Evolutionary conservation across 2,888 invertebrate species (phyloP), one percentile per base, ranked within the genome.

Genomic region (Pocota personata): DNA sequence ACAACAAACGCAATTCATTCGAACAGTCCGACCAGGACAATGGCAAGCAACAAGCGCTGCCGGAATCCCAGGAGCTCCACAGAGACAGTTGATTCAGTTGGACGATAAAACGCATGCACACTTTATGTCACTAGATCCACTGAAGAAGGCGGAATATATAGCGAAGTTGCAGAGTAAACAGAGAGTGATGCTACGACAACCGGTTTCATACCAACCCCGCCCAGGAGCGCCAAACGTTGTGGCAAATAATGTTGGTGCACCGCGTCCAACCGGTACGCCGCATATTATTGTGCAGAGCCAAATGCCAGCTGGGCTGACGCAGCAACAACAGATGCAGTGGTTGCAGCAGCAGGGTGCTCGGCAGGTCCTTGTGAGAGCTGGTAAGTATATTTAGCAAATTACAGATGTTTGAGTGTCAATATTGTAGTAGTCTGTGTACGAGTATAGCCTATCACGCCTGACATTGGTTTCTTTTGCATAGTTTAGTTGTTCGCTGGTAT

Each of bases 101-200:
- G 97, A 97, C 88, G 96, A 96, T 0, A 96, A 96, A 89, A 96
- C 97, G 0, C 97, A 97, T 90, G 96, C 96, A 10, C 96, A 97
- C 88, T 92, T 97, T 55, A 96, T 97, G 90, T 96, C 96, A 16
- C 94, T 96, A 94, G 96, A 96, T 89, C 96, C 96, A 0, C 95
- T 96, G 86, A 96, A 97, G 89, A 94, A 96, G 46, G 96, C 96
- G 1, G 94, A 96, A 91, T 97, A 97, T 88, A 96, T 97, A 4
- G 95, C 96, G 10, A 96, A 96, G 90, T 92, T 97, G 84, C 96
- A 96, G 90, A 94, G 94, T 87, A 94, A 94, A 84, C 94, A 94
- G 67, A 93, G 94, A 57, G 94, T 94, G 32, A 89, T 95, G 88
- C 88, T 95, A 62, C 94, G 95, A 48, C 93, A 93, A 50, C 94